Percentiles rank a stretch among this genome's conserved stretches.
These are phyloP conservation scores for Sitophilus oryzae DNA, from an alignment of 1,140 invertebrate species.

Conservation along the genomic window DNA sequence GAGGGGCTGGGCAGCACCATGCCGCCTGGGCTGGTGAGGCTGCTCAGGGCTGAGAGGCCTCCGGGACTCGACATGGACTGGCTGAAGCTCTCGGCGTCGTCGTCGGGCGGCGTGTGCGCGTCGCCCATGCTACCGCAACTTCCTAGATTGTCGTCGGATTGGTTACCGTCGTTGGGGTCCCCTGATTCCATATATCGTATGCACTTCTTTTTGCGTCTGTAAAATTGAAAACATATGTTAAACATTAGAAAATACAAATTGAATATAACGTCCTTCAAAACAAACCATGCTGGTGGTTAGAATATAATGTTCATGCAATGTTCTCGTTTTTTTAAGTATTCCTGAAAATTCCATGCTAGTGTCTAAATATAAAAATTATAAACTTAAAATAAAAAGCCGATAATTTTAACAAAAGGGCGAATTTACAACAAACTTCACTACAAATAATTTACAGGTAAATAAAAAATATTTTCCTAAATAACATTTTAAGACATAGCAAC, in stretches of 20 bases:
- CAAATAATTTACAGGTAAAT: too few relatives aligned
- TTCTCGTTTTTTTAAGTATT: too few relatives aligned
- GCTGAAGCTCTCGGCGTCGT: slow-evolving; percentile 57
- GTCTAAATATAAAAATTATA: too few relatives aligned
- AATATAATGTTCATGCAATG: slow-evolving; percentile 11
- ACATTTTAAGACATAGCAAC: too few relatives aligned
- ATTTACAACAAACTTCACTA: too few relatives aligned
- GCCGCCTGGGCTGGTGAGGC: slow-evolving; percentile 67
- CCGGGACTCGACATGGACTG: slow-evolving; percentile 72
- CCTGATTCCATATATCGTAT: slow-evolving; percentile 86
- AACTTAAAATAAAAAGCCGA: too few relatives aligned
- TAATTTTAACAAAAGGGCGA: too few relatives aligned
- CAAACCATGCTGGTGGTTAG: slow-evolving; percentile 23
- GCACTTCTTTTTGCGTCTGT: slow-evolving; percentile 97
- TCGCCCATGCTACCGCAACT: slow-evolving; percentile 71
- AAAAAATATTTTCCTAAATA: too few relatives aligned
- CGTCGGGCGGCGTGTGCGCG: slow-evolving; percentile 60
- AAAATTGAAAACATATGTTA: slow-evolving; percentile 42
- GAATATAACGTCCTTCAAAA: too few relatives aligned
- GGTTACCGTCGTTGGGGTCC: slow-evolving; percentile 64
- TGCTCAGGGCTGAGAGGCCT: slow-evolving; percentile 67
- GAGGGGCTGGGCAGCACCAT: slow-evolving; percentile 61
- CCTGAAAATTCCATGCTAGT: too few relatives aligned
- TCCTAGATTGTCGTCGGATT: slow-evolving; percentile 71
- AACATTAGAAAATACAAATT: too few relatives aligned